A percentile compares a stretch with the other conserved stretches of the same genome.
phyloP scores from a whole-genome alignment of 1,140 invertebrate species.

The Ceratosolen fusciceps region DNA sequence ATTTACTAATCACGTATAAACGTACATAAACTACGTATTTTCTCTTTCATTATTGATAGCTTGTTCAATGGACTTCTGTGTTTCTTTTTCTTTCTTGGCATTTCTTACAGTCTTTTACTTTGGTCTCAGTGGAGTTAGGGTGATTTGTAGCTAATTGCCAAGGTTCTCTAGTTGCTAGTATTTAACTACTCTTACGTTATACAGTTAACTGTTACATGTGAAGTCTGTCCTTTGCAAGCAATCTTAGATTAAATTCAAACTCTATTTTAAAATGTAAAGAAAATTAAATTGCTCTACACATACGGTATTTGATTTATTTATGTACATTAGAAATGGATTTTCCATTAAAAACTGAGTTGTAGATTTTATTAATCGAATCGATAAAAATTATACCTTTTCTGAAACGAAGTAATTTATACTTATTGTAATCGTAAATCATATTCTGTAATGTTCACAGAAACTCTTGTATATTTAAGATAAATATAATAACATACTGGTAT shows the following conservation, averaged over 20 bases:
- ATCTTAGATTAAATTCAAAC: conserved; percentile 24
- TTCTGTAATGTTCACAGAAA: too few species aligned
- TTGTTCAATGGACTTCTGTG: too few species aligned
- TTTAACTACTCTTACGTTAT: conserved; percentile 42
- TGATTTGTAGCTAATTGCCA: conserved; percentile 54
- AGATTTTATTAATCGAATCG: background rate
- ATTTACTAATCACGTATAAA: too few species aligned
- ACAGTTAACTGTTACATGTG: background rate
- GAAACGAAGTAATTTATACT: too few species aligned
- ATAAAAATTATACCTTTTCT: background rate
- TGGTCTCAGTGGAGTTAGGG: background rate
- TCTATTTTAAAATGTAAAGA: conserved; percentile 2
- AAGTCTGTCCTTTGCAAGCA: conserved; percentile 10
- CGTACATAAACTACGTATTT: too few species aligned
- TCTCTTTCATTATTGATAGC: too few species aligned
- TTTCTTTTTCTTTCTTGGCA: background rate
- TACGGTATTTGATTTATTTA: too few species aligned
- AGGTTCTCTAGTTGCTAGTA: conserved; percentile 38
- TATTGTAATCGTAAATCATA: background rate
- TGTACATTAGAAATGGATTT: background rate
- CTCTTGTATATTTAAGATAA: too few species aligned
- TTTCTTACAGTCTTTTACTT: background rate
- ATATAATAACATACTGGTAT: too few species aligned
- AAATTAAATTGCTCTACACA: conserved; percentile 1
- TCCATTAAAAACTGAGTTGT: background rate